Percentiles rank a stretch among this genome's conserved stretches.
phyloP scores from a whole-genome alignment of 2,113 vertebrate genomes.

The Sinosuthora webbiana region DNA sequence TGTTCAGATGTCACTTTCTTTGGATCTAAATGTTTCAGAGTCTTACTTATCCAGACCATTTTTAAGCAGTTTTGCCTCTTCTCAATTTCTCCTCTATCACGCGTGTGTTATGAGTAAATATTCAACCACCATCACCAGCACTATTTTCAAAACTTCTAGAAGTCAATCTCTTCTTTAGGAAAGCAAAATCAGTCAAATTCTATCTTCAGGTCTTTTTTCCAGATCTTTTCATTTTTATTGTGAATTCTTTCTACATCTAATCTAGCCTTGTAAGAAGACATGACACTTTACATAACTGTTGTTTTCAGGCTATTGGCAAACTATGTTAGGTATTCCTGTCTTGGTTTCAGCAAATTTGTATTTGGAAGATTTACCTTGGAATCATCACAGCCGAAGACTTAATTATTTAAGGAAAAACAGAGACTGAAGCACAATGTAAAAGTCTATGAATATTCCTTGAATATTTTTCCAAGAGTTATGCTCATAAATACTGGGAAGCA shows the following conservation, averaged over 20 bases:
- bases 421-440: neutral
- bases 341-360: neutral
- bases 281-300: neutral
- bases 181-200: neutral
- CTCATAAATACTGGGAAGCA: neutral
- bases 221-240: neutral
- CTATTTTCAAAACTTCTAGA: neutral
- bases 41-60: neutral
- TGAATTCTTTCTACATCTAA: neutral
- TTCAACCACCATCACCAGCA: neutral
- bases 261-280: neutral
- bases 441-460: neutral
- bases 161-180: neutral
- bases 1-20: neutral
- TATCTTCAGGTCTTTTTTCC: neutral
- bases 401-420: neutral
- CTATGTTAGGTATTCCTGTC: neutral
- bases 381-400: neutral
- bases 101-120: neutral
- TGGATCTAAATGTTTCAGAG: neutral
- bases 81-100: neutral
- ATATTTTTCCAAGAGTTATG: neutral
- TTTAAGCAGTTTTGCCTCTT: neutral
- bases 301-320: neutral
- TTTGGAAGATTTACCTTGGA: neutral